Percentiles rank a stretch among this genome's conserved stretches.
Evolutionary conservation across 1,140 invertebrate genomes (phyloP).

Genomic region (Nephotettix cincticeps): DNA sequence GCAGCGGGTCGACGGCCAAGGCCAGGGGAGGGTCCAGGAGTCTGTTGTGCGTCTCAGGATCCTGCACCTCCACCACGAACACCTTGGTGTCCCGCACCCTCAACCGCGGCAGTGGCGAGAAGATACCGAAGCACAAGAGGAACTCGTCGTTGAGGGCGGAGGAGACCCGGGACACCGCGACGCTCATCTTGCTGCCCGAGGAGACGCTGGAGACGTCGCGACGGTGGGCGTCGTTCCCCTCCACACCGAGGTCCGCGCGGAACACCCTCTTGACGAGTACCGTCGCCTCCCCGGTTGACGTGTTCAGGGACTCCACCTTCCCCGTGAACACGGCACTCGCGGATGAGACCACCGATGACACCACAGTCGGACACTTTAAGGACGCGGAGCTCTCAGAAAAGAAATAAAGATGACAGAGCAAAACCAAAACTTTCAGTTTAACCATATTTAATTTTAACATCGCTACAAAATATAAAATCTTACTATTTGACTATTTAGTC

Average conservation of each 20-base stretch:
- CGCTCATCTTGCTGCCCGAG: background rate
- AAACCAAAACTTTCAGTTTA: background rate
- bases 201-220: no score
- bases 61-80: background rate
- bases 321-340: constrained; percentile 11
- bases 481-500: background rate
- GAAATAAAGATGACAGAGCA: background rate
- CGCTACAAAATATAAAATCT: no score
- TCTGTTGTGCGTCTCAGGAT: background rate
- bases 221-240: background rate
- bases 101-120: background rate
- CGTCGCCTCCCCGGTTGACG: background rate
- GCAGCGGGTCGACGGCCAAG: background rate
- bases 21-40: background rate
- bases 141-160: background rate
- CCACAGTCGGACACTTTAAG: background rate
- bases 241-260: background rate
- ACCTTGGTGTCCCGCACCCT: constrained; percentile 12
- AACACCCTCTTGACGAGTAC: constrained; percentile 5
- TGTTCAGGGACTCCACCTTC: constrained; percentile 4
- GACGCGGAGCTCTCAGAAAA: background rate
- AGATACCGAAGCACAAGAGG: background rate
- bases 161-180: background rate
- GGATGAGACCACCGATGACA: background rate
- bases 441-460: no score